phyloP scores from a whole-genome alignment of 2,113 vertebrate genomes.

The Eudyptes chrysolophus region DNA sequence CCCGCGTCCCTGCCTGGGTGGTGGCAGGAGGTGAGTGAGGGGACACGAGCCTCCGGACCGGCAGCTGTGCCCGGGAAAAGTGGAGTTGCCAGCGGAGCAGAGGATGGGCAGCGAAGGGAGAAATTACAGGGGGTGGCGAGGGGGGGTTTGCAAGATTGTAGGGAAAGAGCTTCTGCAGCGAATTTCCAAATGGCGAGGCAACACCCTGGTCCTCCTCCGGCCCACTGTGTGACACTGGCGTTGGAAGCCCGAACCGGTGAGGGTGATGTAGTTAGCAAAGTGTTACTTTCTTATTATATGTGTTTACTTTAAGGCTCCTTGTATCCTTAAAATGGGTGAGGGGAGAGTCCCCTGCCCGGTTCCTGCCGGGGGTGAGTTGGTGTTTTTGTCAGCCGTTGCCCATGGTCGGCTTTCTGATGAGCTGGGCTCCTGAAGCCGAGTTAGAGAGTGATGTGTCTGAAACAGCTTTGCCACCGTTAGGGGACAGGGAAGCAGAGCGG shows the following conservation, averaged over 20 bases:
- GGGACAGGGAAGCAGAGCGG: background rate
- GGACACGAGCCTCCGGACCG: background rate
- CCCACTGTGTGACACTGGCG: rapidly evolving
- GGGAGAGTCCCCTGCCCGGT: background rate
- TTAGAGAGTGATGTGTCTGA: background rate
- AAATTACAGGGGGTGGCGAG: background rate
- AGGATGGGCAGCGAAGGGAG: background rate
- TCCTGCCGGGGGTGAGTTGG: rapidly evolving
- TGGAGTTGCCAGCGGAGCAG: background rate
- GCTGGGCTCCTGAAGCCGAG: background rate
- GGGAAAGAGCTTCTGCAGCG: background rate
- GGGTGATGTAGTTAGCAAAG: too few species aligned
- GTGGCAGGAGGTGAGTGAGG: background rate
- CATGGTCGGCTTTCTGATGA: background rate
- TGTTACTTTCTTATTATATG: background rate
- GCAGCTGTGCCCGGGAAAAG: rapidly evolving
- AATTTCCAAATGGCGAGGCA: background rate
- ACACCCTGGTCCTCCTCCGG: background rate
- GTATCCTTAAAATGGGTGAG: background rate
- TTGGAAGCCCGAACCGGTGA: rapidly evolving
- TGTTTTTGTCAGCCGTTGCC: background rate
- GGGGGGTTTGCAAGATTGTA: background rate
- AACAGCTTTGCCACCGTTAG: background rate
- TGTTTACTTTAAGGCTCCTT: background rate
- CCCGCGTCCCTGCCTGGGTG: rapidly evolving